Evolutionary conservation across 2,888 invertebrate species (phyloP).

Genomic region (Escarpia spicata): DNA sequence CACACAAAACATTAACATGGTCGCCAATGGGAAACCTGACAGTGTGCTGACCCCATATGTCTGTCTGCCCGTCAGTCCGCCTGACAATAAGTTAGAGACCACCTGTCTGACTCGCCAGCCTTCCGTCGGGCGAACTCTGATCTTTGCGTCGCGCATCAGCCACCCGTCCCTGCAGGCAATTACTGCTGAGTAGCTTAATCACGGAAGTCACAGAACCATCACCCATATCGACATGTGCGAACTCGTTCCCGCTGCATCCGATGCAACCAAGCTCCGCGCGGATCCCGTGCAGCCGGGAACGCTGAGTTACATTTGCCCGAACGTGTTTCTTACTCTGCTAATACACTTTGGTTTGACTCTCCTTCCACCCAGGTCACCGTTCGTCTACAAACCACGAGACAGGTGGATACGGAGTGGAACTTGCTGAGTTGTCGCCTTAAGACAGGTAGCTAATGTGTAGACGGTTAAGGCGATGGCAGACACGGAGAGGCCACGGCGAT

Average conservation of each 20-base stretch:
- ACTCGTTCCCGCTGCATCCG: background rate
- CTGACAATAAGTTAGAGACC: conserved; percentile 8
- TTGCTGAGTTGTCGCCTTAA: background rate
- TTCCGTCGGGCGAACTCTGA: conserved; percentile 10
- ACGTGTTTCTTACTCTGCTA: background rate
- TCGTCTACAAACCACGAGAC: background rate
- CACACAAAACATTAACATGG: too few relatives aligned
- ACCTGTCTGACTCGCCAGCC: background rate
- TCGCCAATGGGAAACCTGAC: too few relatives aligned
- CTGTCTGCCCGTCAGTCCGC: background rate
- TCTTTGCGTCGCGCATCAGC: background rate
- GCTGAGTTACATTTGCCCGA: background rate
- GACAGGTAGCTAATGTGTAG: background rate
- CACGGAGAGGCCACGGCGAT: background rate
- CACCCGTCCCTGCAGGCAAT: background rate
- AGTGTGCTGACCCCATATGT: too few relatives aligned
- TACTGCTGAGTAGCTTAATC: background rate
- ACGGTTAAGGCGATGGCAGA: background rate
- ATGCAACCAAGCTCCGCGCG: background rate
- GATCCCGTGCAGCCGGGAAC: background rate
- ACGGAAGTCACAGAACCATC: background rate
- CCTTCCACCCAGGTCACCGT: background rate
- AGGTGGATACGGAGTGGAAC: background rate
- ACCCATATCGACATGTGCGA: background rate
- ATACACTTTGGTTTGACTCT: background rate